These are phyloP conservation scores for Halictus quadricinctus DNA, from an alignment of 2,888 invertebrate species.

Conservation along the genomic window DNA sequence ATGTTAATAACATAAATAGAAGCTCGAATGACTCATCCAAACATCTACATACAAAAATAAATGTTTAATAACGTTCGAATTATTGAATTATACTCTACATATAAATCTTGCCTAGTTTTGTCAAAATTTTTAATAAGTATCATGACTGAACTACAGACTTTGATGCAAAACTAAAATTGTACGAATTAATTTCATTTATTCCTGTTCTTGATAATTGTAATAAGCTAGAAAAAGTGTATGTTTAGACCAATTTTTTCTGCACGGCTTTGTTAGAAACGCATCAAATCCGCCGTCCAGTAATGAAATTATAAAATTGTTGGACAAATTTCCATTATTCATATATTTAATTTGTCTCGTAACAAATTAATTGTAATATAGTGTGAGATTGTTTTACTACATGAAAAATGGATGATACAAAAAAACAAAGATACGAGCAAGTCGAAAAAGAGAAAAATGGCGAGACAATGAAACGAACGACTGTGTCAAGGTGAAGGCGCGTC, in stretches of 20 bases:
- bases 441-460: constrained; percentile 21
- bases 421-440: constrained; percentile 2
- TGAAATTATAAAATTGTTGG: not conserved
- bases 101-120: not conserved
- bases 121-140: not conserved
- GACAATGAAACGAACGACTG: constrained; percentile 67
- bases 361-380: not conserved
- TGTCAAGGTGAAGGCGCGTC: constrained; percentile 79
- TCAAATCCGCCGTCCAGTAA: not conserved
- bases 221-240: not conserved
- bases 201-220: not conserved
- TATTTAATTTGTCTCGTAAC: not conserved
- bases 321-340: not conserved
- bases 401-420: not conserved
- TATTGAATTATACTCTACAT: not conserved
- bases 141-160: too few species aligned
- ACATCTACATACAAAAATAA: not conserved
- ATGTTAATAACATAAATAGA: constrained; percentile 2
- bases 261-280: not conserved
- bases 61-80: not conserved
- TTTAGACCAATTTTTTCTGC: too few species aligned
- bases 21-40: not conserved
- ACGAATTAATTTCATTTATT: not conserved
- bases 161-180: too few species aligned
- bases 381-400: not conserved